A percentile compares a stretch with the other conserved stretches of the same genome.
These are phyloP conservation scores for Orycteropus afer DNA, from an alignment of 2,113 vertebrate species.

Conservation along the genomic window DNA sequence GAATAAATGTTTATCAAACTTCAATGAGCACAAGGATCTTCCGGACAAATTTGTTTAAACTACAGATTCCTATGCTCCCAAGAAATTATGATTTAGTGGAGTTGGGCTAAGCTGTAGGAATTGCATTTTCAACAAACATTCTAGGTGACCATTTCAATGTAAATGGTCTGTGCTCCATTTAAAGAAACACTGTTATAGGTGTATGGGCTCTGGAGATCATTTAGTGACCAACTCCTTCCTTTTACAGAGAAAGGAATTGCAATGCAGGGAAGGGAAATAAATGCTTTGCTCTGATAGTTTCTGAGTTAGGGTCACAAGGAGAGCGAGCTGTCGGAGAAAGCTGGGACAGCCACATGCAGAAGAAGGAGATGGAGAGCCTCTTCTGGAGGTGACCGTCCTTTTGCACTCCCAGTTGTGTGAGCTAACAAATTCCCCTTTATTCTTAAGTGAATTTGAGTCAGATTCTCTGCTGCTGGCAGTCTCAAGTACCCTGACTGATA, in stretches of 20 bases:
- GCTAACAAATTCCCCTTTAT: slow-evolving; percentile 10
- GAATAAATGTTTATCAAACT: not conserved
- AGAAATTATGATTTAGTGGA: not conserved
- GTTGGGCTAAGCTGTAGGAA: not conserved
- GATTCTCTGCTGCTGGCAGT: not conserved
- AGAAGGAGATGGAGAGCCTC: too few species aligned
- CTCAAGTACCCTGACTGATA: not conserved
- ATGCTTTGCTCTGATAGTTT: not conserved
- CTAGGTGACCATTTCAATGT: not conserved
- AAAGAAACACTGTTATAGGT: not conserved
- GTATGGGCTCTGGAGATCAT: not conserved
- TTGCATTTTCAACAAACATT: not conserved
- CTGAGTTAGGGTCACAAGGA: not conserved
- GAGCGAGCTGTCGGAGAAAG: not conserved
- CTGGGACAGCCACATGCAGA: too few species aligned
- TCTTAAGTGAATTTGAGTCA: not conserved
- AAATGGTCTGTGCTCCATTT: not conserved
- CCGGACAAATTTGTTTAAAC: not conserved
- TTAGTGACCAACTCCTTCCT: not conserved
- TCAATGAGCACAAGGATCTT: not conserved
- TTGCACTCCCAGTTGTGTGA: not conserved
- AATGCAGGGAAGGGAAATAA: not conserved
- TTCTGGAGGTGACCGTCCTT: not conserved
- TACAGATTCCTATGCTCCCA: not conserved
- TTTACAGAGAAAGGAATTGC: not conserved